phyloP scores from a whole-genome alignment of 2,888 invertebrate species.

The Monoplex corrugatus region DNA sequence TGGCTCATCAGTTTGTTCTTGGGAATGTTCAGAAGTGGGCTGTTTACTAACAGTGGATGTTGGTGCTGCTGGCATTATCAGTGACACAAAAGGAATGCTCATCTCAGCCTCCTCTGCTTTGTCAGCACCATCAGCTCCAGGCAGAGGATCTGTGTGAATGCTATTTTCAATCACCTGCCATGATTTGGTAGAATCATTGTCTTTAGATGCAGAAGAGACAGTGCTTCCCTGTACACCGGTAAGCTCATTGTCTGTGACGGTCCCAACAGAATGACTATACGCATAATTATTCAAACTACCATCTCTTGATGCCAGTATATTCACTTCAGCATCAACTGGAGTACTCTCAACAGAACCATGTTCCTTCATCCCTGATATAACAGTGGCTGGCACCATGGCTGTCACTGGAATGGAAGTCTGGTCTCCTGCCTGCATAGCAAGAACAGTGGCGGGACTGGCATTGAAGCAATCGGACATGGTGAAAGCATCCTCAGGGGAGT shows the following conservation, averaged over 20 bases:
- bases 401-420: not conserved
- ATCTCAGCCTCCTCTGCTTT: not conserved
- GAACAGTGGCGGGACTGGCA: not conserved
- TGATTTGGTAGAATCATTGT: not conserved
- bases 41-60: not conserved
- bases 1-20: not conserved
- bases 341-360: not conserved
- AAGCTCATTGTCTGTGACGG: not conserved
- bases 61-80: not conserved
- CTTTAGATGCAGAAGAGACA: not conserved
- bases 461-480: slow-evolving; percentile 25
- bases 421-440: not conserved
- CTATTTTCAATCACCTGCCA: slow-evolving; percentile 41
- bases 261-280: not conserved
- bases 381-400: not conserved
- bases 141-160: not conserved
- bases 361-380: not conserved
- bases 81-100: not conserved
- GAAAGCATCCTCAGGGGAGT: slow-evolving; percentile 37
- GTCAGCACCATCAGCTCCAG: not conserved
- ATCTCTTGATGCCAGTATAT: not conserved
- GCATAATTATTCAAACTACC: too few relatives aligned
- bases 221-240: not conserved
- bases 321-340: not conserved
- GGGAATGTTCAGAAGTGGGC: not conserved